These are phyloP conservation scores for Meliscaeva auricollis DNA, from an alignment of 2,888 invertebrate genomes.

Conservation along the genomic window DNA sequence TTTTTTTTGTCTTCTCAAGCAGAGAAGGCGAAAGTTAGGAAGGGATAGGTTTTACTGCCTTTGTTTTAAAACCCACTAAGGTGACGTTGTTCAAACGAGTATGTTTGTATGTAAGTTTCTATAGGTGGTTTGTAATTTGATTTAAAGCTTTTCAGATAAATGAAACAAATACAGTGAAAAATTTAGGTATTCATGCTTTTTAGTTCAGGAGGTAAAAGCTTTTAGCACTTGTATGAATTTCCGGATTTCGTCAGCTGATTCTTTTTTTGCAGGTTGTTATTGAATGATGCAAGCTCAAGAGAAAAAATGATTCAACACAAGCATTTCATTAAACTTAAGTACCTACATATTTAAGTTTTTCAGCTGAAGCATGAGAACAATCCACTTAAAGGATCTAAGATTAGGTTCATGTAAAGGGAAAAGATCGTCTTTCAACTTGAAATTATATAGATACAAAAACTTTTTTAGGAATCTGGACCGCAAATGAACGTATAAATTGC, in stretches of 20 bases:
- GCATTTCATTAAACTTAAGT: conserved; percentile 1
- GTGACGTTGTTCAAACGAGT: conserved; percentile 6
- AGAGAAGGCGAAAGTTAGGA: conserved; percentile 10
- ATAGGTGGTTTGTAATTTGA: conserved; percentile 58
- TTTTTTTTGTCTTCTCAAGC: neutral
- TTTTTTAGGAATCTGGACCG: too few species aligned
- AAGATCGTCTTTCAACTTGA: too few species aligned
- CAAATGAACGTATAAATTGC: too few species aligned
- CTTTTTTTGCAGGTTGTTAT: conserved; percentile 14
- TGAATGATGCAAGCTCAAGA: conserved; percentile 17
- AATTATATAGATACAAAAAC: too few species aligned
- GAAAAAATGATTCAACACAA: conserved; percentile 6
- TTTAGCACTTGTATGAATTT: conserved; percentile 72
- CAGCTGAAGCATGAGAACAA: conserved; percentile 23
- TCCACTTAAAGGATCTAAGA: conserved; percentile 57
- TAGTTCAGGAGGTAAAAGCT: conserved; percentile 41
- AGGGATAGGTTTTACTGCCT: conserved; percentile 47
- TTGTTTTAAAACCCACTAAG: conserved; percentile 22
- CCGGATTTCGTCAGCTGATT: conserved; percentile 70
- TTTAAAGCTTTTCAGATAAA: conserved; percentile 65
- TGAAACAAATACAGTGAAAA: conserved; percentile 24
- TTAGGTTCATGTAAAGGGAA: conserved; percentile 33
- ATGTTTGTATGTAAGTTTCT: conserved; percentile 14
- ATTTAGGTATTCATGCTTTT: conserved; percentile 26
- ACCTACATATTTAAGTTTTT: neutral